phyloP scores from a whole-genome alignment of 2,113 vertebrate genomes.

The Cyprinodon variegatus region DNA sequence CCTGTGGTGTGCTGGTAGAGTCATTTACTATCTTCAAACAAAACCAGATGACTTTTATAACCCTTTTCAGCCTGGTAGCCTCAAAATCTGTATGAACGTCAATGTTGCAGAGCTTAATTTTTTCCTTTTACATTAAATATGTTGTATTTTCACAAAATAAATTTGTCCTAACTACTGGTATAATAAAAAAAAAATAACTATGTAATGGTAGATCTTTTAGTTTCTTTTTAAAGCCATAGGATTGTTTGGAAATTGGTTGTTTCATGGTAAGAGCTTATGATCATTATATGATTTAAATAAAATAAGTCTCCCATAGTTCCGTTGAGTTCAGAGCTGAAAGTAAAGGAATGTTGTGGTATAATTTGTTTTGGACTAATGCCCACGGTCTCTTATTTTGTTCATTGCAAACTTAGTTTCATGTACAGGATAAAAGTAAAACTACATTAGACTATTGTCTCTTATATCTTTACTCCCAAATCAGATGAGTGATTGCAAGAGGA shows the following conservation, averaged over 20 bases:
- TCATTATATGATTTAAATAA: conserved; percentile 25
- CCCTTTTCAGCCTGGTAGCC: conserved; percentile 2
- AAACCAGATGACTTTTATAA: neutral
- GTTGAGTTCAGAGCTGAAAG: conserved; percentile 17
- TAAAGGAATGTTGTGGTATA: conserved; percentile 8
- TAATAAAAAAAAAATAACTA: neutral
- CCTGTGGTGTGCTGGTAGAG: neutral
- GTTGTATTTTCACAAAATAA: neutral
- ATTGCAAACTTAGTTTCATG: conserved; percentile 4
- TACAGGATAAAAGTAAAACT: conserved; percentile 16
- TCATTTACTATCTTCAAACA: neutral
- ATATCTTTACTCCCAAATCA: conserved; percentile 35
- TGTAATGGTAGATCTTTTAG: conserved; percentile 5
- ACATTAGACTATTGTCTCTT: conserved; percentile 7
- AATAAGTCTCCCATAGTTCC: conserved; percentile 6
- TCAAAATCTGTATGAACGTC: neutral
- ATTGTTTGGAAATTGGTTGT: conserved; percentile 36
- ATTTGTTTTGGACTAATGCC: conserved; percentile 24
- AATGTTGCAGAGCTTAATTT: neutral
- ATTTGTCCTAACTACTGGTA: neutral
- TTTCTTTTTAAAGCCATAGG: conserved; percentile 22
- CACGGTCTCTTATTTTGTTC: conserved; percentile 5
- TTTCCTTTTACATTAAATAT: neutral
- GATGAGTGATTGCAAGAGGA: conserved; percentile 45
- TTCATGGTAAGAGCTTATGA: conserved; percentile 34